These are phyloP conservation scores for Drosophila mercatorum DNA, from an alignment of 2,888 invertebrate genomes.

Conservation along the genomic window DNA sequence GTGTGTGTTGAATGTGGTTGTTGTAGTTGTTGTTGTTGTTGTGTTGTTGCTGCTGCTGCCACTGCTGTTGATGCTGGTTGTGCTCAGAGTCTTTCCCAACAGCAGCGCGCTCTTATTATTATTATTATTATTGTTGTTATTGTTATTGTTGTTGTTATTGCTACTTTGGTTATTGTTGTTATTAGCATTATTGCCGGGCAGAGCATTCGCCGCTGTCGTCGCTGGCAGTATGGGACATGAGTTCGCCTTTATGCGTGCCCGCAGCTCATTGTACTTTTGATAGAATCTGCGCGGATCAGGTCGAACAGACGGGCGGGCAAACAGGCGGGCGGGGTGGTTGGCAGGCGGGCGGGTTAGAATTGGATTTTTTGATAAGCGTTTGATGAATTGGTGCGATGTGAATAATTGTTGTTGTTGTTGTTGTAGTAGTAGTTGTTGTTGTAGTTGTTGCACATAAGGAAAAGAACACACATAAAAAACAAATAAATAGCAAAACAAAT, in stretches of 20 bases:
- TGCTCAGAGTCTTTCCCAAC: constrained; percentile 58
- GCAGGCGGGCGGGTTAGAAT: constrained; percentile 50
- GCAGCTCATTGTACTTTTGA: constrained; percentile 94
- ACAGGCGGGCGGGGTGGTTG: constrained; percentile 15
- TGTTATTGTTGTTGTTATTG: constrained; percentile 71
- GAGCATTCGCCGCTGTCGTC: constrained; percentile 67
- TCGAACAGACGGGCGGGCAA: constrained; percentile 14
- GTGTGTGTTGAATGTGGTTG: constrained; percentile 55
- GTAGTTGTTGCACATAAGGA: constrained; percentile 50
- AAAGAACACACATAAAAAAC: constrained; percentile 52
- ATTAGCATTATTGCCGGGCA: constrained; percentile 60
- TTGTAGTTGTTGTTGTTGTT: constrained; percentile 45
- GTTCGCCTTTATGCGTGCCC: constrained; percentile 94
- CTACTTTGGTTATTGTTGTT: constrained; percentile 80
- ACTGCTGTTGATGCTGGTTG: constrained; percentile 51
- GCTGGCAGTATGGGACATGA: constrained; percentile 91
- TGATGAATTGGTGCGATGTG: constrained; percentile 74
- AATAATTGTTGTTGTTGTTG: constrained; percentile 47
- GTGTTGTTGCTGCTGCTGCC: constrained; percentile 46
- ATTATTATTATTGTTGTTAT: constrained; percentile 54
- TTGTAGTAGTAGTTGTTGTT: constrained; percentile 39
- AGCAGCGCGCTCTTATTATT: constrained; percentile 67
- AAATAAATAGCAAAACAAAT: constrained; percentile 61
- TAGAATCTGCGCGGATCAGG: constrained; percentile 88
- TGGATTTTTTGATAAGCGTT: constrained; percentile 75